phyloP scores from a whole-genome alignment of 1,140 invertebrate species.

The Drosophila kohkoa region DNA sequence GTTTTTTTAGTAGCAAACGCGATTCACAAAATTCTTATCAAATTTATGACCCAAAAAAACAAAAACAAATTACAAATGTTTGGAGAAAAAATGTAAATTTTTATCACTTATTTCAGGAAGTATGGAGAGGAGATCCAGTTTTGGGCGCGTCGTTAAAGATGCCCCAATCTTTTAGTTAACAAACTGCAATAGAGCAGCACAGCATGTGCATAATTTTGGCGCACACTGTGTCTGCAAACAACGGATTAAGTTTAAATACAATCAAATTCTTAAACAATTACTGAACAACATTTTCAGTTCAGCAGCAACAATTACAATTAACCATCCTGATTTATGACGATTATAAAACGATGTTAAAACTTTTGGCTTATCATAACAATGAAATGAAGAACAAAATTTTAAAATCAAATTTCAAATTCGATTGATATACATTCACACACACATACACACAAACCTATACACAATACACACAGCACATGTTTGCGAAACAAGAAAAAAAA shows the following conservation, averaged over 20 bases:
- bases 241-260: conserved; percentile 55
- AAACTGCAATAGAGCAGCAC: conserved; percentile 76
- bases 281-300: conserved; percentile 41
- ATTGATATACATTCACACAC: conserved; percentile 55
- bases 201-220: conserved; percentile 62
- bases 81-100: conserved; percentile 69
- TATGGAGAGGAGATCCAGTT: conserved; percentile 55
- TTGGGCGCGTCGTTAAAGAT: conserved; percentile 28
- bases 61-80: conserved; percentile 55
- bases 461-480: conserved; percentile 40
- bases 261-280: conserved; percentile 47
- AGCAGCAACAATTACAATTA: conserved; percentile 54
- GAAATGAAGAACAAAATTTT: conserved; percentile 50
- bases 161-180: conserved; percentile 57
- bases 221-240: conserved; percentile 63
- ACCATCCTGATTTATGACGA: conserved; percentile 64
- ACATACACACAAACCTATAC: conserved; percentile 52
- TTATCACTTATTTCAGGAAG: conserved; percentile 84
- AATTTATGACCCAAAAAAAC: conserved; percentile 51
- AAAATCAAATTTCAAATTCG: conserved; percentile 65
- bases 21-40: conserved; percentile 74
- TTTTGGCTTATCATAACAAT: conserved; percentile 76
- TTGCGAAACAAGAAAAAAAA: conserved; percentile 46
- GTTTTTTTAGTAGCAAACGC: conserved; percentile 83
- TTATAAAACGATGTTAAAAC: conserved; percentile 66